phyloP scores from a whole-genome alignment of 2,113 vertebrate species.

The Henicopernis longicauda region DNA sequence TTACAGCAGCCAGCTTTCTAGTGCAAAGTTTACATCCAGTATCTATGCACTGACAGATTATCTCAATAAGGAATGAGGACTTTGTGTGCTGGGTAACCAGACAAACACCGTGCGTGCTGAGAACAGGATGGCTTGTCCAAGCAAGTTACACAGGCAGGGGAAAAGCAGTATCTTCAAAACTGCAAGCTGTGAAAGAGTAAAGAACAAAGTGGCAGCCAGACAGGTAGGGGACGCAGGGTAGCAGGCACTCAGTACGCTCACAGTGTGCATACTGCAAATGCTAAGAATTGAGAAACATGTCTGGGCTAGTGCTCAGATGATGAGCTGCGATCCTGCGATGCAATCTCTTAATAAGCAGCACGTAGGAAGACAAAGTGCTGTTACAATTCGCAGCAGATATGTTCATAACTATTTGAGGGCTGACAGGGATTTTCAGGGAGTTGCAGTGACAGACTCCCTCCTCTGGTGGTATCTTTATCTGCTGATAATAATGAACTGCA shows the following conservation, averaged over 20 bases:
- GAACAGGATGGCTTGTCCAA: background rate
- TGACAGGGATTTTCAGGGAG: background rate
- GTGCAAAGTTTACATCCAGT: background rate
- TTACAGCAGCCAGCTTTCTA: background rate
- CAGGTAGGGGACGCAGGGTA: background rate
- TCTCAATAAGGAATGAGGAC: background rate
- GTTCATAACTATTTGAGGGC: background rate
- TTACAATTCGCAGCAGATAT: fast-evolving
- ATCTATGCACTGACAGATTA: background rate
- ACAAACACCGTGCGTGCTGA: background rate
- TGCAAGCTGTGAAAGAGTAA: background rate
- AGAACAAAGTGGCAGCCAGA: background rate
- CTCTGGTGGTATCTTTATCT: background rate
- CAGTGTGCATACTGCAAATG: fast-evolving
- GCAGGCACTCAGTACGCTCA: background rate
- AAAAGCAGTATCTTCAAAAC: background rate
- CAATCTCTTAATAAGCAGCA: background rate
- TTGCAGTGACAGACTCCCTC: background rate
- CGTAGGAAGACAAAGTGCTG: fast-evolving
- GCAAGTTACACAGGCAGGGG: background rate
- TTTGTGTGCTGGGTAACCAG: background rate
- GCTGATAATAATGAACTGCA: background rate
- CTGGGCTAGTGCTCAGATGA: background rate
- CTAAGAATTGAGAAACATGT: background rate
- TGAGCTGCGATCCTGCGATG: background rate